phyloP scores from a whole-genome alignment of 2,888 invertebrate genomes.

The Tridacna crocea region DNA sequence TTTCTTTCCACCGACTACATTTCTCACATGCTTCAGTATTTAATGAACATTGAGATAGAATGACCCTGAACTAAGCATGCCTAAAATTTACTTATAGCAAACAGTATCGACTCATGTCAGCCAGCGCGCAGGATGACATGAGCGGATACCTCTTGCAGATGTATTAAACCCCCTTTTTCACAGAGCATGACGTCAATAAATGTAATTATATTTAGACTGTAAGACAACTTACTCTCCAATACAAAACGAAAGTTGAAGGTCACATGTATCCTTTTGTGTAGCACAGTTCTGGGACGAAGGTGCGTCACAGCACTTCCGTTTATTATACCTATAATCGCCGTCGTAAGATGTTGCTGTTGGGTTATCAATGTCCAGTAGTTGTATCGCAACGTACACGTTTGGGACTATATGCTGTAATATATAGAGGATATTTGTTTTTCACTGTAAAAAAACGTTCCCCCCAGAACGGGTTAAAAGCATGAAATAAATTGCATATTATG shows the following conservation, averaged over 20 bases:
- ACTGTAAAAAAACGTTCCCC: too few relatives aligned
- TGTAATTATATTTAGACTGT: background rate
- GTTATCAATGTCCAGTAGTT: constrained; percentile 33
- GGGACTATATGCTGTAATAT: constrained; percentile 47
- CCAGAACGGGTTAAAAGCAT: too few relatives aligned
- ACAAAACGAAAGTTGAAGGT: constrained; percentile 47
- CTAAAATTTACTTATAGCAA: background rate
- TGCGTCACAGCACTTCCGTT: constrained; percentile 52
- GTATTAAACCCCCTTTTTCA: background rate
- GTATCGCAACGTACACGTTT: constrained; percentile 53
- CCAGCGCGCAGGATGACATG: background rate
- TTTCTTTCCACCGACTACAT: too few relatives aligned
- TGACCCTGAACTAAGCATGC: too few relatives aligned
- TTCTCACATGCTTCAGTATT: too few relatives aligned
- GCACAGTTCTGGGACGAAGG: constrained; percentile 31
- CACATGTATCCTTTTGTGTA: constrained; percentile 37
- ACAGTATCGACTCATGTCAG: background rate
- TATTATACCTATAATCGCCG: constrained; percentile 37
- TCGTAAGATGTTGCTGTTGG: constrained; percentile 47
- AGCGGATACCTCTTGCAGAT: background rate
- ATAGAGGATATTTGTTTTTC: too few relatives aligned
- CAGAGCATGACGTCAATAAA: background rate
- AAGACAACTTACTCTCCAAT: constrained; percentile 51
- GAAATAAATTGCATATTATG: too few relatives aligned
- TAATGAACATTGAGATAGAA: too few relatives aligned